Base-by-base conservation (phyloP, 2,888 invertebrate genomes). In the Camptogramma bilineatum region DNA sequence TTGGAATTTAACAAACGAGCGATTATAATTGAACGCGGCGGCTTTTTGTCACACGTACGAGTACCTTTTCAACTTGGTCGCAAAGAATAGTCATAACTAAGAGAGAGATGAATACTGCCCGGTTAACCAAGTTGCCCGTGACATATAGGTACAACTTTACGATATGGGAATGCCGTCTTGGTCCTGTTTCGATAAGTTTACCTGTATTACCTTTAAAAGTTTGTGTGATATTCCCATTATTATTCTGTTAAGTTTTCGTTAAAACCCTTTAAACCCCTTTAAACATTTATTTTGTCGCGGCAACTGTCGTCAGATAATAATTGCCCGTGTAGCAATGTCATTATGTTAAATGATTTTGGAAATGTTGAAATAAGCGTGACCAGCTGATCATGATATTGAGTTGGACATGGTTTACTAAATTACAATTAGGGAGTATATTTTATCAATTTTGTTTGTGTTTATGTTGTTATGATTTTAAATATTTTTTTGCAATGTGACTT, bases 311-410 rank as follows among this genome's bases (percentile, higher is more conserved):
- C 28, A 28, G 5, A 28, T 28, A 28, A 28, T 28, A 28, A 28
- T 28, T 28, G 28, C 28, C 53, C 50, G 21, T 50, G 50, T 44
- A 17, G 53, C 21, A 34, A 17, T 17, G 28, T 28, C 73, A n/a
- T 76, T 81, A 81, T 81, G 79, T 84, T 81, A 85, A 85, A 87
- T 86, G 83, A 84, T 86, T 87, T 86, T 75, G 84, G 81, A 73
- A 80, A 82, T 76, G 76, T 71, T 77, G 72, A 75, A 83, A 80
- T 81, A 78, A 83, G 79, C 83, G 76, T 79, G 78, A 77, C 78
- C 70, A 77, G 73, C 76, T 78, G 84, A 88, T 89, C 83, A 81
- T 81, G 83, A 87, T 87, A 83, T 83, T 77, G 73, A 69, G 75
- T 72, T 73, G 73, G 75, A 80, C 76, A 79, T 80, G 75, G 78